Evolutionary conservation across 2,797 vertebrate species (phyloP).

Genomic region (Syngnathus rostellatus): DNA sequence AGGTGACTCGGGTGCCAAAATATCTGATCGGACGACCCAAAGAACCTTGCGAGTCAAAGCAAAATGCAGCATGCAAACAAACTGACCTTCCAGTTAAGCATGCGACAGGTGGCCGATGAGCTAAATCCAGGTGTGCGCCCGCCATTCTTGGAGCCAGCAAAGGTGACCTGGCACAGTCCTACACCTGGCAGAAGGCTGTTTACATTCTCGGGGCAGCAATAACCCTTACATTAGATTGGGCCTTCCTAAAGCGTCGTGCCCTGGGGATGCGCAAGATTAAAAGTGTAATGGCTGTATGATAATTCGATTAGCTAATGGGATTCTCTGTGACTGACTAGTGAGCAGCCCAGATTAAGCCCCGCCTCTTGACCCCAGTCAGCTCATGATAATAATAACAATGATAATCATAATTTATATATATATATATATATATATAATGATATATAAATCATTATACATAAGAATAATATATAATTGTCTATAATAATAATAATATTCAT

Average conservation of each 20-base stretch:
- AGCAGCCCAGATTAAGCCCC: too few relatives aligned
- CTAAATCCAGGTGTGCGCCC: conserved; percentile 33
- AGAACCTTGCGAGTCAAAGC: too few relatives aligned
- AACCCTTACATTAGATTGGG: conserved; percentile 10
- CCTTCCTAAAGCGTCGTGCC: too few relatives aligned
- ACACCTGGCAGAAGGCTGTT: conserved; percentile 11
- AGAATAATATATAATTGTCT: too few relatives aligned
- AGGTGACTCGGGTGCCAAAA: too few relatives aligned
- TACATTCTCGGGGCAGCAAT: not conserved
- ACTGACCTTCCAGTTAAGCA: not conserved
- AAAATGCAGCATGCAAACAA: not conserved
- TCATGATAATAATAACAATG: too few relatives aligned
- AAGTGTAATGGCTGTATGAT: not conserved
- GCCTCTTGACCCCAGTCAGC: too few relatives aligned
- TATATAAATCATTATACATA: too few relatives aligned
- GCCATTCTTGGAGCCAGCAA: conserved; percentile 36
- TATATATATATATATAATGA: too few relatives aligned
- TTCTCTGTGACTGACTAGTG: not conserved
- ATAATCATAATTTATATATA: too few relatives aligned
- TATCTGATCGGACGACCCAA: too few relatives aligned
- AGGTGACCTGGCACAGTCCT: conserved; percentile 19
- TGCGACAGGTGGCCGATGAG: conserved; percentile 41
- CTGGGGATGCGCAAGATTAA: not conserved
- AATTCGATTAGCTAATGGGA: not conserved
- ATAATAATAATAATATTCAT: too few relatives aligned